These are phyloP conservation scores for Eospalax fontanierii DNA, from an alignment of 2,797 vertebrate species.

Conservation along the genomic window DNA sequence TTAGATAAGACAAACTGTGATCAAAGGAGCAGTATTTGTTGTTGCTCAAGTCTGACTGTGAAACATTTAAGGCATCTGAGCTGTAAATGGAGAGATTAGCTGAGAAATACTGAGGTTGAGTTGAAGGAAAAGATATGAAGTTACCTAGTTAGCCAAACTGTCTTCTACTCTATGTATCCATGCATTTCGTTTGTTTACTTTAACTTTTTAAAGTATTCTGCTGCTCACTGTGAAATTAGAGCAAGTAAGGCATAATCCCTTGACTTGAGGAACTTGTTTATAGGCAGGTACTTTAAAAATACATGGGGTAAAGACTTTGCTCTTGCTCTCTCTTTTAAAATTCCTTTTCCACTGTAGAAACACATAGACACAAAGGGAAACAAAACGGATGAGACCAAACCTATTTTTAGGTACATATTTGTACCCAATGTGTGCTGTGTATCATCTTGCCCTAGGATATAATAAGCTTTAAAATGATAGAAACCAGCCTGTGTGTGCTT, in stretches of 20 bases:
- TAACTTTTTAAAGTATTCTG: background rate
- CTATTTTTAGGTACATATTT: background rate
- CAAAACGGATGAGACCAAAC: background rate
- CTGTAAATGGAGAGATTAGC: conserved; percentile 65
- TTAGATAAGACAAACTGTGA: conserved; percentile 32
- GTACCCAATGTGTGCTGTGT: background rate
- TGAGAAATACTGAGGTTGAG: conserved; percentile 53
- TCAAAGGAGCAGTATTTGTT: conserved; percentile 38
- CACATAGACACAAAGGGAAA: background rate
- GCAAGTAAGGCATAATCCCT: background rate
- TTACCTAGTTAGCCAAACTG: no score
- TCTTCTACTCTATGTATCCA: no score
- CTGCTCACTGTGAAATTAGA: conserved; percentile 25
- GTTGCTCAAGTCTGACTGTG: conserved; percentile 17
- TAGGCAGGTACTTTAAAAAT: background rate
- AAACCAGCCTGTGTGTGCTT: background rate
- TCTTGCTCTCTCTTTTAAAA: background rate
- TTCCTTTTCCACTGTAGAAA: background rate
- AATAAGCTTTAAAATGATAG: background rate
- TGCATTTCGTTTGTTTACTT: no score
- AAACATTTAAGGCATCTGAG: conserved; percentile 22
- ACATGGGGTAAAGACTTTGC: background rate
- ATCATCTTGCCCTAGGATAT: background rate
- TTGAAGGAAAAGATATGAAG: no score
- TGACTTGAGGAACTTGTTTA: background rate